A percentile compares a stretch with the other conserved stretches of the same genome.
phyloP scores from a whole-genome alignment of 2,888 invertebrate genomes.

The Meta bourneti region DNA sequence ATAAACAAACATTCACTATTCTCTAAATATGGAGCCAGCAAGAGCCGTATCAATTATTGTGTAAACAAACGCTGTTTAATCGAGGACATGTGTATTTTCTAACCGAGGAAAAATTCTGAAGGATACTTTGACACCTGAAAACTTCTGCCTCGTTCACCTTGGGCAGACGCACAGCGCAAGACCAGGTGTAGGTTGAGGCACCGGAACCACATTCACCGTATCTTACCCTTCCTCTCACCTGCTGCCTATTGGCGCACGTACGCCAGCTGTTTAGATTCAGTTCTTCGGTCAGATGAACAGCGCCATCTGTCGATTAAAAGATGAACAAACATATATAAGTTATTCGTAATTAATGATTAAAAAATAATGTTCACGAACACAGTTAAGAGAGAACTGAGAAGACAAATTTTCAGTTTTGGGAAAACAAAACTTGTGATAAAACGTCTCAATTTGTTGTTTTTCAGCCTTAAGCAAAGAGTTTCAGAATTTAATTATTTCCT shows the following conservation, averaged over 20 bases:
- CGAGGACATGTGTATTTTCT: neutral
- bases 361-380: too few species aligned
- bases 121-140: constrained; percentile 2
- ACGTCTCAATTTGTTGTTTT: too few species aligned
- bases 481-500: too few species aligned
- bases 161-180: constrained; percentile 16
- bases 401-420: neutral
- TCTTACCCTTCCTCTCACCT: constrained; percentile 61
- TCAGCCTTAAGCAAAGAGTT: too few species aligned
- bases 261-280: constrained; percentile 30
- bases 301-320: constrained; percentile 36
- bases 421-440: too few species aligned
- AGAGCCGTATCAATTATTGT: too few species aligned
- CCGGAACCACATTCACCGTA: constrained; percentile 65
- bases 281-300: neutral
- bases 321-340: neutral
- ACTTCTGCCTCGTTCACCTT: constrained; percentile 43
- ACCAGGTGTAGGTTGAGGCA: constrained; percentile 60
- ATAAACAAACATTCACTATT: too few species aligned
- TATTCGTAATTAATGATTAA: neutral
- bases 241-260: constrained; percentile 57
- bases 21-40: too few species aligned
- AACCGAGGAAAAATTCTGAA: too few species aligned
- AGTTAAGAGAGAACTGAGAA: neutral
- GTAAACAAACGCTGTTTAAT: too few species aligned